Evolutionary conservation across 2,888 invertebrate species (phyloP), one percentile per base, ranked within the genome.

Genomic region (Perizoma affinitatum): DNA sequence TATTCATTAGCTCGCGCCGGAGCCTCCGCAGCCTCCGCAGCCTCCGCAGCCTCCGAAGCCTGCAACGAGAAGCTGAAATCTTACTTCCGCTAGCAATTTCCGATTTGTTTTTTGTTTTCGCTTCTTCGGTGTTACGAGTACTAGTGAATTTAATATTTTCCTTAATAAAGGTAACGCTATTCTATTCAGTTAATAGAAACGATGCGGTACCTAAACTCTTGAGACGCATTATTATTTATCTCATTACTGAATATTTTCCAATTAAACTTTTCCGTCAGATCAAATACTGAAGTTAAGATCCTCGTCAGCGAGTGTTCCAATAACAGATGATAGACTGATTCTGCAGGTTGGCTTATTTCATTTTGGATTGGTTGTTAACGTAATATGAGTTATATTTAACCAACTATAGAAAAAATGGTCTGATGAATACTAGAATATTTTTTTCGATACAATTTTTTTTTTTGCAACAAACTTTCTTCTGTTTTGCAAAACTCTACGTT

Each of bases 1-100:
- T 66, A 68, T 68, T 66, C 66, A 68, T 66, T 60, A 64, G 35
- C 61, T 55, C 38, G 58, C 47, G 34, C 55, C 49, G 60, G 45
- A 40, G 54, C 43, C 59, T 49, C 9, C 58, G 49, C 10, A 46
- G 47, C 54, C 3, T 52, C n/a, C n/a, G n/a, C n/a, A n/a, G n/a
- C n/a, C n/a, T n/a, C 55, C 49, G 60, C 42, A 40, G 54, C 43
- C 59, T 49, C 9, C 58, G 49, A 33, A 46, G 47, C 54, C 3
- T 52, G 52, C 52, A 44, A 33, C 55, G 44, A 52, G 57, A 58
- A 54, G 58, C 64, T 67, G 40, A 50, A 53, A 64, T 56, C 47
- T 61, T 51, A 49, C 61, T 54, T 61, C 59, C 58, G 62, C 60
- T 61, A 54, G 51, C 57, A 55, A 59, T 54, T 62, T 59, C 60